Base-by-base conservation (phyloP, 2,113 vertebrate genomes). In the Psophia crepitans region DNA sequence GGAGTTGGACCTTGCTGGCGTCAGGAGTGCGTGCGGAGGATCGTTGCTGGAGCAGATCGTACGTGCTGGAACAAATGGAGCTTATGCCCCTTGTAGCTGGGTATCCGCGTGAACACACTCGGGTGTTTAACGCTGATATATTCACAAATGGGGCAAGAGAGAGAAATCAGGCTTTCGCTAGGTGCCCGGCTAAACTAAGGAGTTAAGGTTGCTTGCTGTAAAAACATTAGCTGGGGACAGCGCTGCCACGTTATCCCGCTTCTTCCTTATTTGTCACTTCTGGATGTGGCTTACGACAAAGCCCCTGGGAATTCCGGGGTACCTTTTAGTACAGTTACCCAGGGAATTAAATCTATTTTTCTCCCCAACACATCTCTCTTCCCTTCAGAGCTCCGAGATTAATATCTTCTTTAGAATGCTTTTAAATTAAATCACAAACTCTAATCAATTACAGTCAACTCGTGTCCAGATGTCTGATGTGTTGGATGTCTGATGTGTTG, bases 351-450 rank as follows among this genome's bases (percentile, higher is more conserved):
- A 94, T 88, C 84, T 85, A 2, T 77, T 78, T 96, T 86, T 32
- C 80, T 80, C 64, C 63, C 84, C 58, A 33, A 28, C 39, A 11
- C 14, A 2, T 75, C 87, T 81, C 80, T 73, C 51, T 90, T 43
- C 60, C 80, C 70, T 85, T 89, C 85, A 94, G 95, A 89, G 80
- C 85, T 66, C 58, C 4, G 89, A 92, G 96, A 95, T 96, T 91
- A 95, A 97, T 94, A 86, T 84, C 94, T 93, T 30, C 85, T 60
- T 70, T 20, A 65, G 9, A 91, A 96, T 74, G 95, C 96, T 97
- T 96, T 96, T 92, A 95, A 97, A 96, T 97, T 95, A 91, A 96
- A 94, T 93, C 93, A 90, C 89, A 75, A 96, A 94, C 89, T 90
- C 79, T 84, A 95, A 97, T 97, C 92, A 94, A 94, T 97, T 95